Conservation (phyloP, 1,140 invertebrate species). For the Lamellibrachia luymesi region DNA sequence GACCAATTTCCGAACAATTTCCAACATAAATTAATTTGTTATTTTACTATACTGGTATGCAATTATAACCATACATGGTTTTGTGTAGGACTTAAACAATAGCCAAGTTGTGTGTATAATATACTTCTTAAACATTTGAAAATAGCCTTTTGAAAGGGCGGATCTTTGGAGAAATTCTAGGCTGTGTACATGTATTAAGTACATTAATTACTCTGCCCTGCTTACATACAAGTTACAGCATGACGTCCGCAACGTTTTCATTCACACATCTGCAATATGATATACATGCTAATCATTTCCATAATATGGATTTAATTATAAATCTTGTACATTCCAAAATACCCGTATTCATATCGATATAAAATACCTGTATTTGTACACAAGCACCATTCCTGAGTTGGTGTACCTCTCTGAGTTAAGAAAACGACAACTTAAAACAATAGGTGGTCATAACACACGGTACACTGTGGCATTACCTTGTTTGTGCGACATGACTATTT, state of each 20-base stretch:
- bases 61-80: no score
- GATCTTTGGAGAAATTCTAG: no score
- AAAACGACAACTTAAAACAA: neutral
- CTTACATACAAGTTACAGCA: neutral
- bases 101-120: no score
- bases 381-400: neutral
- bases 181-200: no score
- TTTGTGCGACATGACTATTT: neutral
- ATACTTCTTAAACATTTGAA: no score
- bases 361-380: neutral
- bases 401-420: neutral
- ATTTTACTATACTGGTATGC: no score
- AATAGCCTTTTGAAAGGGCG: no score
- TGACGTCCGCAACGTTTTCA: neutral
- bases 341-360: neutral
- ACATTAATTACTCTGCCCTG: no score
- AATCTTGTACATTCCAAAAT: slow-evolving; percentile 5
- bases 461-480: neutral
- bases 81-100: no score
- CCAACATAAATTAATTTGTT: no score
- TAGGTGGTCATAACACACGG: neutral
- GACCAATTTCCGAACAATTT: no score
- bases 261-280: neutral
- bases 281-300: neutral
- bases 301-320: neutral